Evolutionary conservation across 2,113 vertebrate species (phyloP).

Genomic region (Oceanites oceanicus): DNA sequence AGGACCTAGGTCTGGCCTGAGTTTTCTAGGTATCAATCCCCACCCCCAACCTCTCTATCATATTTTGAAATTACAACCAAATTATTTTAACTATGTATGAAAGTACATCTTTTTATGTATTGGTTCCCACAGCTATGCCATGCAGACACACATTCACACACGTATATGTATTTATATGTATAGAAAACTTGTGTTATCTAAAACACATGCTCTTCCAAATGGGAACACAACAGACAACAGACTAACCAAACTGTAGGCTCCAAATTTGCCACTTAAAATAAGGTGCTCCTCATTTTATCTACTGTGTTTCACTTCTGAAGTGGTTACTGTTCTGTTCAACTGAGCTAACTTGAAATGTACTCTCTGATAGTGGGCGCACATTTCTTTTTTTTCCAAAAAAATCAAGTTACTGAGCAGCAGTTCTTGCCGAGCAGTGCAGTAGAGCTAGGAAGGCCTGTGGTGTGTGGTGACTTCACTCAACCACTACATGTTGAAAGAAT

Average conservation of each 20-base stretch:
- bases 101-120: background rate
- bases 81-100: background rate
- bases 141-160: background rate
- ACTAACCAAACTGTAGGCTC: background rate
- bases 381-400: background rate
- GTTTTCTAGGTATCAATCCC: background rate
- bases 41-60: background rate
- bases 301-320: background rate
- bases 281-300: background rate
- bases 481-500: background rate
- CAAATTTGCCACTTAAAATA: background rate
- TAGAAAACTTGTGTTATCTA: background rate
- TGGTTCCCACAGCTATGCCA: background rate
- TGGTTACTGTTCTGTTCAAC: background rate
- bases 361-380: background rate
- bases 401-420: background rate
- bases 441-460: background rate
- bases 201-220: background rate
- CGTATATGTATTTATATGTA: background rate
- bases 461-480: slow-evolving; percentile 20
- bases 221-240: background rate
- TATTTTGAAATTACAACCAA: background rate
- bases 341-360: slow-evolving; percentile 6
- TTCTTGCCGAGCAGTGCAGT: background rate
- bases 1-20: background rate